Percentiles rank a stretch among this genome's conserved stretches.
Conservation (phyloP, 2,113 vertebrate genomes). For the Eonycteris spelaea region DNA sequence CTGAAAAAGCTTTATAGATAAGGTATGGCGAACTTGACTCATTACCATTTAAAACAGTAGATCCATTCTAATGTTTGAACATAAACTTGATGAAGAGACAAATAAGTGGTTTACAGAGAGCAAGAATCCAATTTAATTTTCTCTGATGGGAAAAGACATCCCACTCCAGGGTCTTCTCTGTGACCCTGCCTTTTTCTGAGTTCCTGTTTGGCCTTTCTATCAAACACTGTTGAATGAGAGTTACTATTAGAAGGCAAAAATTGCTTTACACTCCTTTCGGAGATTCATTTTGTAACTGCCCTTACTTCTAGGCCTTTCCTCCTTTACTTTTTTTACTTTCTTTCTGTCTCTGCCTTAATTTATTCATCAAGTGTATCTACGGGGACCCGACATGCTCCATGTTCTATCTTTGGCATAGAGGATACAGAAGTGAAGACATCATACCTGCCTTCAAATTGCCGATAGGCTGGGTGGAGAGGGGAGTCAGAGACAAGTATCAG, state of each 20-base stretch:
- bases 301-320: background rate
- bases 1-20: background rate
- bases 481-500: background rate
- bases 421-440: background rate
- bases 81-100: conserved; percentile 2
- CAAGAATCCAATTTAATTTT: conserved; percentile 7
- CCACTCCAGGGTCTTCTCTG: background rate
- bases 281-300: background rate
- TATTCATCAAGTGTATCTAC: background rate
- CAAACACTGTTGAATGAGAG: background rate
- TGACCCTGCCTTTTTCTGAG: background rate
- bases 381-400: background rate
- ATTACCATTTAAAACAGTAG: background rate
- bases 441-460: background rate
- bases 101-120: background rate
- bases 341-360: background rate
- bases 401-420: background rate
- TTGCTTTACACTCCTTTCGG: background rate
- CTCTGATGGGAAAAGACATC: background rate
- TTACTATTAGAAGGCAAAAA: background rate
- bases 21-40: background rate
- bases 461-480: background rate
- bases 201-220: background rate
- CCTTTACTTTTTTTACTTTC: background rate
- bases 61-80: background rate